These are phyloP conservation scores for Melinopterus prodromus DNA, from an alignment of 2,888 invertebrate species.

Conservation along the genomic window DNA sequence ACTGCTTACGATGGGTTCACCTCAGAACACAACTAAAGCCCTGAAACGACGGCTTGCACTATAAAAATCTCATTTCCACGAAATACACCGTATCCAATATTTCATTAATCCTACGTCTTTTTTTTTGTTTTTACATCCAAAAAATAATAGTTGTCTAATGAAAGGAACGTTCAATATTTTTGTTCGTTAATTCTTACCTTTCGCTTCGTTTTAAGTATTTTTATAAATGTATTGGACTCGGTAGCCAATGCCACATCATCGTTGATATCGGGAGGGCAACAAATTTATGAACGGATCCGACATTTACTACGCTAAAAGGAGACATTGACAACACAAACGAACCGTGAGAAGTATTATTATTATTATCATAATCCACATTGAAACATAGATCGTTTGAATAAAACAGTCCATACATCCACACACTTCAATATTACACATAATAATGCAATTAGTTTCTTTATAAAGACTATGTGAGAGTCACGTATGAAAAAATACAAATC, in stretches of 20 bases:
- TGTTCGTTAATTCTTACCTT: slow-evolving; percentile 22
- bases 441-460: slow-evolving; percentile 42
- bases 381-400: slow-evolving; percentile 42
- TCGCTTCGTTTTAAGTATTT: slow-evolving; percentile 25
- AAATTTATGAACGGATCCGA: slow-evolving; percentile 56
- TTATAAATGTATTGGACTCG: slow-evolving; percentile 43
- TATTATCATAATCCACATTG: slow-evolving; percentile 43
- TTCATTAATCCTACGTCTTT: slow-evolving; percentile 30
- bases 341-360: slow-evolving; percentile 44
- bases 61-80: slow-evolving; percentile 36
- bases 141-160: slow-evolving; percentile 39
- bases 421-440: slow-evolving; percentile 44
- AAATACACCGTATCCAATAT: slow-evolving; percentile 38
- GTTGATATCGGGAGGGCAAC: slow-evolving; percentile 55
- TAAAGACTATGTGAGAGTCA: slow-evolving; percentile 39
- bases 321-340: slow-evolving; percentile 51
- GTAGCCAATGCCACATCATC: slow-evolving; percentile 48
- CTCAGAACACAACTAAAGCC: slow-evolving; percentile 36
- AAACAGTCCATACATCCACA: slow-evolving; percentile 47
- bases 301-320: slow-evolving; percentile 55
- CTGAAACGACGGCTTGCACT: slow-evolving; percentile 35
- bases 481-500: slow-evolving; percentile 54
- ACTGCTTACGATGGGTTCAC: slow-evolving; percentile 40
- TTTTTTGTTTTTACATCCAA: slow-evolving; percentile 15
- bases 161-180: slow-evolving; percentile 43